Base-by-base conservation (phyloP, 2,113 vertebrate species). In the Plotosus lineatus region DNA sequence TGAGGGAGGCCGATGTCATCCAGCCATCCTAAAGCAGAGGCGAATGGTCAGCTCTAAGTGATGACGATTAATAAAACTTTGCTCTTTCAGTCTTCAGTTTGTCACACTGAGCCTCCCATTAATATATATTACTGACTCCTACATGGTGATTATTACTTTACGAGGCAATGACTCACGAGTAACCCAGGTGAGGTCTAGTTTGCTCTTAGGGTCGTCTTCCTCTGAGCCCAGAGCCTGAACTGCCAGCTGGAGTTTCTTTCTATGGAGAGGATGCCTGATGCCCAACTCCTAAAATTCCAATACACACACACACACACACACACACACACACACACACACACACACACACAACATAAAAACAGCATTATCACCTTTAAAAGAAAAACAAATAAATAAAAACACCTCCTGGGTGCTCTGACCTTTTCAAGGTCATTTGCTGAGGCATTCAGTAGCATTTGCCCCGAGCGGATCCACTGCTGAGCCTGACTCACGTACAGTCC, bases 1-100 rank as follows among this genome's bases (percentile, higher is more conserved):
- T 99, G 98, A 11, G 98, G 97, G 53, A 99, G 94, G 48, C 98
- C 98, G 28, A 99, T 98, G 84, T 99, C 97, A 86, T 99, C 98
- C 91, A 99, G 89, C 98, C 98, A 99, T 42, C 96, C 98, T 99
- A 85, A 40, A 79, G 1, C 14, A 26, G 75, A 86, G 6, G 48
- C 21, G 53, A 26, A 71, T 19, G 73, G n/a, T 36, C 7, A 36
- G 48, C 8, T 7, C 3, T 19, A 10, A 58, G 9, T 40, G 5
- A 75, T 36, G 6, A 26, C 12, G 6, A 58, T 12, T 6, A 60
- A 31, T 58, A 6, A 26, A 56, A 26, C 21, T 33, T 15, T 42
- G 36, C 21, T 55, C 33, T 42, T 11, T 56, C 12, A 58, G 38
- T 8, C 6, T 26, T 60, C 38, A 46, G n/a, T 8, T 44, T 58